phyloP scores from a whole-genome alignment of 2,888 invertebrate species.

The Xestoiulus laeticollis region DNA sequence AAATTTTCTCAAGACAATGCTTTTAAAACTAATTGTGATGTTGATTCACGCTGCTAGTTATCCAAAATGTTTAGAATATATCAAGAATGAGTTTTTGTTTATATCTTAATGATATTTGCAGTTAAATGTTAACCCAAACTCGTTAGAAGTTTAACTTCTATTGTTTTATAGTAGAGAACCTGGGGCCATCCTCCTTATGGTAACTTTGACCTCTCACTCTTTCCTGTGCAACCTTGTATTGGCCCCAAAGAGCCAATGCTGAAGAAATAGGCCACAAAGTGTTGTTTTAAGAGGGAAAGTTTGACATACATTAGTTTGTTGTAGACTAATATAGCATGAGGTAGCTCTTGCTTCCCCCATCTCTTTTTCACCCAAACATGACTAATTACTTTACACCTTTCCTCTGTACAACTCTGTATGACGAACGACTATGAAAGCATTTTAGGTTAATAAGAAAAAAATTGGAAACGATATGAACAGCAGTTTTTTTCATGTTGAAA shows the following conservation, averaged over 20 bases:
- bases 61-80: not conserved
- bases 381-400: not conserved
- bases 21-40: not conserved
- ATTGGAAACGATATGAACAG: not conserved
- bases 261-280: not conserved
- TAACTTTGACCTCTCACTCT: not conserved
- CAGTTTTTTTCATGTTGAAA: not conserved
- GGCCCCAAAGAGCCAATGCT: not conserved
- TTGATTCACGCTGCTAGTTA: not conserved
- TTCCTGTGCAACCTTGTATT: not conserved
- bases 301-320: constrained; percentile 10
- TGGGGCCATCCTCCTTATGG: not conserved
- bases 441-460: not conserved
- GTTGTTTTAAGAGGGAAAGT: not conserved
- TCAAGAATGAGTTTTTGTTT: not conserved
- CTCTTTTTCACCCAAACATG: not conserved
- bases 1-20: not conserved
- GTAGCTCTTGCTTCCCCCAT: not conserved
- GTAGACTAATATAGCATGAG: not conserved
- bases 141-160: no score
- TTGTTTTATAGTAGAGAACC: not conserved
- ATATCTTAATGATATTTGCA: not conserved
- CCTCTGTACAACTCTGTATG: not conserved
- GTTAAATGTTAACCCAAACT: no score
- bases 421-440: not conserved